phyloP scores from a whole-genome alignment of 2,888 invertebrate species.

The Rotaria magnacalcarata region DNA sequence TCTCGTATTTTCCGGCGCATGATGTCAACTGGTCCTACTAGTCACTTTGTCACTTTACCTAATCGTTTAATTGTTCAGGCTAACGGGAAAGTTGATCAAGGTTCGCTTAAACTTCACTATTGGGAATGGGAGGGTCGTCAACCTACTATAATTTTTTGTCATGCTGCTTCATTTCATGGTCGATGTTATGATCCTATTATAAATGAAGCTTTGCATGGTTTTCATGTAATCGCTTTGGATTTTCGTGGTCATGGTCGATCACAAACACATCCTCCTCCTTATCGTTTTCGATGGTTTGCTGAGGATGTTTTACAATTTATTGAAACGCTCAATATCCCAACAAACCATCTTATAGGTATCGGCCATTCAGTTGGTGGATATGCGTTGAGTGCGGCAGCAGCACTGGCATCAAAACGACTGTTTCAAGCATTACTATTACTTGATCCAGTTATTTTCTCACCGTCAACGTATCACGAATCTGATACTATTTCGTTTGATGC shows the following conservation, averaged over 20 bases:
- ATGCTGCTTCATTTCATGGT: slow-evolving; percentile 21
- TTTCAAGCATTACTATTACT: neutral
- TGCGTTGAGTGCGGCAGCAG: neutral
- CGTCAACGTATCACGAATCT: neutral
- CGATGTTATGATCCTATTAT: neutral
- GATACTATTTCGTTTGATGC: neutral
- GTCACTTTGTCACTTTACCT: neutral
- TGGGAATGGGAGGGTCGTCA: neutral
- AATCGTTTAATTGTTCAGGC: neutral
- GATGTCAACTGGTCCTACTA: neutral
- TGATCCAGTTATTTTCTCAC: neutral
- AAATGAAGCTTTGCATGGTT: neutral
- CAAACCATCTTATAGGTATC: neutral
- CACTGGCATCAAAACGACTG: neutral
- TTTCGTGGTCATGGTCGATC: slow-evolving; percentile 8
- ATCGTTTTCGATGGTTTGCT: neutral
- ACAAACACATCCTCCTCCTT: neutral
- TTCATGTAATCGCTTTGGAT: neutral
- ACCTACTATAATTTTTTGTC: neutral
- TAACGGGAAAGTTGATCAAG: neutral
- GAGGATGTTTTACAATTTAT: neutral
- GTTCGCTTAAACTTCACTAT: neutral
- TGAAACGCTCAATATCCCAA: neutral
- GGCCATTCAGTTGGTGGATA: neutral
- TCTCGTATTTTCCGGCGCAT: neutral